These are phyloP conservation scores for Sphaerodactylus townsendi DNA, from an alignment of 2,113 vertebrate species.

Conservation along the genomic window DNA sequence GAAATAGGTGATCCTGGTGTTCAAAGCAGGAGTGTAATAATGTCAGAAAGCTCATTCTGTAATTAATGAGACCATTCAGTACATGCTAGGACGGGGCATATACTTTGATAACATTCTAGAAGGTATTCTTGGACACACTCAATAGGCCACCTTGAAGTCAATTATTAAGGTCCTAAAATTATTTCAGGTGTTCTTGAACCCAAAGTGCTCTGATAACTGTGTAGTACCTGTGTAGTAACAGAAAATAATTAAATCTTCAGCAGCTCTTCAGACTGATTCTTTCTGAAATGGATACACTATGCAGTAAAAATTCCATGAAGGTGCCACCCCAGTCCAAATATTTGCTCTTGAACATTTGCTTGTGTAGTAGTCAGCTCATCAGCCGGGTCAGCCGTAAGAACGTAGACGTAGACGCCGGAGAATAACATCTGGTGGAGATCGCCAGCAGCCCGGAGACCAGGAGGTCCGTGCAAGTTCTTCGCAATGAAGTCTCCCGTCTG, in stretches of 20 bases:
- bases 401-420: too few relatives aligned
- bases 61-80: constrained; percentile 29
- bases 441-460: too few relatives aligned
- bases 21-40: constrained; percentile 37
- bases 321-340: constrained; percentile 4
- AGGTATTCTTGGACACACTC: neutral
- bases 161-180: neutral
- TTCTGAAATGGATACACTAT: neutral
- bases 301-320: neutral
- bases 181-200: neutral
- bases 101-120: constrained; percentile 22
- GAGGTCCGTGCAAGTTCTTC: too few relatives aligned
- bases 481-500: too few relatives aligned
- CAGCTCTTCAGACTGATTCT: neutral
- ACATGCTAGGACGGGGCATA: neutral
- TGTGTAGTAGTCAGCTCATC: too few relatives aligned
- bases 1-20: constrained; percentile 44
- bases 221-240: constrained; percentile 11
- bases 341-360: neutral
- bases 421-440: too few relatives aligned
- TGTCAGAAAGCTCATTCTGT: constrained; percentile 25
- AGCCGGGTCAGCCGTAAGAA: too few relatives aligned
- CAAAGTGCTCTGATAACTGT: neutral
- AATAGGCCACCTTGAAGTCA: neutral
- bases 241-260: constrained; percentile 7